Evolutionary conservation across 2,113 vertebrate genomes (phyloP), one percentile per base, ranked within the genome.

Genomic region (Scomber japonicus): DNA sequence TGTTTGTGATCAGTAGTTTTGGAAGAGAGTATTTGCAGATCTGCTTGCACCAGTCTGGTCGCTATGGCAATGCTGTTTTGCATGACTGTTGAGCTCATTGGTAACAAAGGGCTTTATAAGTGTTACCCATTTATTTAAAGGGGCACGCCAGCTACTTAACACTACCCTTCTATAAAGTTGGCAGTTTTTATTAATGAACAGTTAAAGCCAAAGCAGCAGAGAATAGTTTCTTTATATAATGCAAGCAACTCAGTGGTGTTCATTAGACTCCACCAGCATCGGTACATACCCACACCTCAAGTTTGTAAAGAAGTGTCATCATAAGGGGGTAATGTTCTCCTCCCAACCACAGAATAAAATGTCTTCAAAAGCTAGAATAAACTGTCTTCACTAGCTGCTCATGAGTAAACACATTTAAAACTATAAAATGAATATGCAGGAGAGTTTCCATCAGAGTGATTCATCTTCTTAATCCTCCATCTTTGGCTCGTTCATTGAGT

Each of bases 21-120:
- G 7, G 3, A 59, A 17, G 13, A 49, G 45, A 57, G 54, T 17
- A 50, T 21, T 17, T 40, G 1, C 24, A n/a, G 12, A 21, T 35
- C 66, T 75, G 78, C 57, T 7, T 1, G 8, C 35, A 69, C 65
- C 74, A 81, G 21, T 51, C 74, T 71, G 68, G 81, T 89, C 54
- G 60, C 61, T 69, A 78, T 77, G 71, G 71, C 57, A 72, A 86
- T 72, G 65, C 72, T 68, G 60, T 59, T 81, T 86, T 78, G 78
- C 71, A 77, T 24, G 67, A 46, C 14, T 73, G 59, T 21, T 48
- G 44, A 40, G 68, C 8, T 75, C 63, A 50, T 54, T 60, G 61
- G 67, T 68, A 85, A 79, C 44, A 53, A 71, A 17, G 70, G 27
- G 31, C 55, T 74, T 44, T 21, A 0, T 60, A 1, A 59, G 64